Base-by-base conservation (phyloP, 2,888 invertebrate genomes). In the Pinctada fucata region DNA sequence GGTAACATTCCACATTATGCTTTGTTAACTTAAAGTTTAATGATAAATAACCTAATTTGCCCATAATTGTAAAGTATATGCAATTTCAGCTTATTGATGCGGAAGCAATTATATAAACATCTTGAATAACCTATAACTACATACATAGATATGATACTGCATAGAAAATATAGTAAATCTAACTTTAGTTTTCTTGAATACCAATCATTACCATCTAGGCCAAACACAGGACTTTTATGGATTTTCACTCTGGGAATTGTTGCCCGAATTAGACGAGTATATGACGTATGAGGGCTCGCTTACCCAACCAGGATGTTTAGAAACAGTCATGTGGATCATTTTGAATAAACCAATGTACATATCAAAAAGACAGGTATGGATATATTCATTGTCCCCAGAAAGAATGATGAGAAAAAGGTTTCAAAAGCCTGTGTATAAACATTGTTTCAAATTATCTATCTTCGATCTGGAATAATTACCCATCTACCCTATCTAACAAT, bases 251-350 rank as follows among this genome's bases (percentile, higher is more conserved):
- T 80, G 81, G 16, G 82, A 82, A 8, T 70, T 99, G 77, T 94
- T 99, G 88, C 99, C 99, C 84, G 96, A 96, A 92, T 98, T 98
- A 58, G 95, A 96, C 88, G 82, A 97, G 91, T 99, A 97, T 93
- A 97, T 99, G 94, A 99, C 99, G 49, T 99, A 99, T 93, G 98
- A 98, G 92, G 99, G 99, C 50, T 98, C 98, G 86, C 96, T 98
- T 87, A 99, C 99, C 79, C 97, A 97, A 93, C 99, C 99, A 6
- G 93, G 98, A 73, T 99, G 99, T 93, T 97, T 98, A 96, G 99
- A 99, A 93, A 99, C 98, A 16, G 97, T 98, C 52, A 97, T 98
- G 79, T 99, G 99, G 99, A 95, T 99, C 91, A 97, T 99, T 90
- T 95, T 98, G 93, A 99, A 99, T 94, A 98, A 97, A 93, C 99